Evolutionary conservation across 2,113 vertebrate species (phyloP).

Genomic region (Stigmatopora argus): DNA sequence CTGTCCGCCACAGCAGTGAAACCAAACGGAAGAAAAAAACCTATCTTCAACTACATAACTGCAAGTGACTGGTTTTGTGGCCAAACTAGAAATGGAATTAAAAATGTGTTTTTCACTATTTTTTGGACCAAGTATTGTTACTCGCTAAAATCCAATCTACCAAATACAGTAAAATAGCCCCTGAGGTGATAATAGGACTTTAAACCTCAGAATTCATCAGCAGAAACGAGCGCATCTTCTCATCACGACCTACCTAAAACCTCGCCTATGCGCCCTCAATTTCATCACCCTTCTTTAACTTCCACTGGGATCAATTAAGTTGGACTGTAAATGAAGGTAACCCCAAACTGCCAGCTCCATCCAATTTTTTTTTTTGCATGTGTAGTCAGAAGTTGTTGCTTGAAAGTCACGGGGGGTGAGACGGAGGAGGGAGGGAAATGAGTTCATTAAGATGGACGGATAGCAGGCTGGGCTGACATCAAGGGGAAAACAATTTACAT

Average conservation of each 20-base stretch:
- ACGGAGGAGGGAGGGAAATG: constrained; percentile 9
- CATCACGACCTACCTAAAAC: not conserved
- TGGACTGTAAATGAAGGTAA: not conserved
- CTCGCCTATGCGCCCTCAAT: not conserved
- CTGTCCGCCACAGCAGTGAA: no score
- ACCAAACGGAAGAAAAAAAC: no score
- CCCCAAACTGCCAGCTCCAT: not conserved
- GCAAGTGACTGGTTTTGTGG: no score
- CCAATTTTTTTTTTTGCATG: not conserved
- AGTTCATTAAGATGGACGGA: constrained; percentile 45
- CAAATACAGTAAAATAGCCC: no score
- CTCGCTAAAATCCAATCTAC: no score
- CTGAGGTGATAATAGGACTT: no score
- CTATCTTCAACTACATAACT: no score
- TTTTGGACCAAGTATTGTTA: no score
- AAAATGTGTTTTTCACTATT: no score
- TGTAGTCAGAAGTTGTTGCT: not conserved
- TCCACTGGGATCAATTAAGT: not conserved
- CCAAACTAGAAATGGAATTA: no score
- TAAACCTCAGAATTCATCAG: no score
- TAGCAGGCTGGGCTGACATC: constrained; percentile 25
- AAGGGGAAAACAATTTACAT: constrained; percentile 58
- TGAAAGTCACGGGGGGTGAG: not conserved
- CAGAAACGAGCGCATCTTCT: not conserved
- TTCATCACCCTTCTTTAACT: not conserved